Conservation (phyloP, 2,113 vertebrate genomes). For the Platanista minor region DNA sequence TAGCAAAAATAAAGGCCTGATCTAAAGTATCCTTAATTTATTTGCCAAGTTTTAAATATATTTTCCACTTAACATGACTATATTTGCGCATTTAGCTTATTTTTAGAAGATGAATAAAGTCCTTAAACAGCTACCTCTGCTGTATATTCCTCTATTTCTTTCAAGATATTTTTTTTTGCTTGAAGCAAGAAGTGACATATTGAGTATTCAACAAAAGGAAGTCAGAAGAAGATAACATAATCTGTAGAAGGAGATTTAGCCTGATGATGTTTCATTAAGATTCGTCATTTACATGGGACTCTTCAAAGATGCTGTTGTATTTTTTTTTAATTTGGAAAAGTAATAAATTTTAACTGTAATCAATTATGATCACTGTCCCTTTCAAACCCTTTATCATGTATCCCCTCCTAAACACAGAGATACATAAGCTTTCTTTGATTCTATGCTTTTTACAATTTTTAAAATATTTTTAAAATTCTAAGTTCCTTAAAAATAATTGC, state of each 20-base stretch:
- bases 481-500: not conserved
- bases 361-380: not conserved
- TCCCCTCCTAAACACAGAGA: not conserved
- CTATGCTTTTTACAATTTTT: not conserved
- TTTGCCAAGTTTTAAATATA: constrained; percentile 1
- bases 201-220: not conserved
- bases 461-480: not conserved
- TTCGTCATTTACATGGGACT: not conserved
- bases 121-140: not conserved
- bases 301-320: not conserved
- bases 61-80: not conserved
- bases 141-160: not conserved
- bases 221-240: not conserved
- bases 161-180: not conserved
- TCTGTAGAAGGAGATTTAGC: not conserved
- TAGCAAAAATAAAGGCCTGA: not conserved
- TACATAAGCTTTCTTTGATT: not conserved
- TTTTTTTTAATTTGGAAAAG: not conserved
- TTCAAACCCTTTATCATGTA: not conserved
- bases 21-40: not conserved
- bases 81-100: not conserved
- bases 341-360: not conserved
- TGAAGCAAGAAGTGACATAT: not conserved
- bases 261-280: not conserved
- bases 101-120: not conserved